Evolutionary conservation across 92 coral and sea anemone species (phyloP).

Genomic region (Porites lobata): DNA sequence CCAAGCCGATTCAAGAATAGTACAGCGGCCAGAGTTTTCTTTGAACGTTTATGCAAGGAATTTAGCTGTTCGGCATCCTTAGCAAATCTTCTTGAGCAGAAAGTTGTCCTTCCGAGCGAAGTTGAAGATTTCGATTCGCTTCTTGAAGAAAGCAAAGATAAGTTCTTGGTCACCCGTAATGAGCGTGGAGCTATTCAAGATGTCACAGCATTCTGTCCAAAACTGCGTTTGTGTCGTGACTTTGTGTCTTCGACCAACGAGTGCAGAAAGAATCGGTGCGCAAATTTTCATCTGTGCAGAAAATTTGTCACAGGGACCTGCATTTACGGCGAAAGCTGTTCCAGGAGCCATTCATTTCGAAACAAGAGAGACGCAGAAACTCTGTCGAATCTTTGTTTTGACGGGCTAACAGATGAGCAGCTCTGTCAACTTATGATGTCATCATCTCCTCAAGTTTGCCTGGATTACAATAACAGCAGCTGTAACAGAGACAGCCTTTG

Average conservation of each 20-base stretch:
- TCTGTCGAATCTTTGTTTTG: not conserved
- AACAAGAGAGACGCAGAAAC: slow-evolving; percentile 19
- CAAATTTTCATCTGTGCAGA: slow-evolving; percentile 18
- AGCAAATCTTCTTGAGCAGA: not conserved
- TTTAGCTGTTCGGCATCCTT: slow-evolving; percentile 16
- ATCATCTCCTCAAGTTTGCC: slow-evolving; percentile 29
- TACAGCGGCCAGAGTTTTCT: not conserved
- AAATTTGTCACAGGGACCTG: slow-evolving; percentile 24
- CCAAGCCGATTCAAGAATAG: not conserved
- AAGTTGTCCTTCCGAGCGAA: slow-evolving; percentile 10
- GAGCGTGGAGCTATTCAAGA: not conserved
- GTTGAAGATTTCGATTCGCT: not conserved
- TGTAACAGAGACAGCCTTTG: not conserved
- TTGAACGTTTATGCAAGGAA: slow-evolving; percentile 27
- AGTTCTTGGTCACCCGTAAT: not conserved
- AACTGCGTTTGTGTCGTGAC: slow-evolving; percentile 23
- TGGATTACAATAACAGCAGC: not conserved
- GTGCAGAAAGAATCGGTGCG: not conserved
- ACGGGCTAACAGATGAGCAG: slow-evolving; percentile 8
- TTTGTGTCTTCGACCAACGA: not conserved
- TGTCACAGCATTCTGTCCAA: slow-evolving; percentile 20
- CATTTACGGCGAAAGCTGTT: not conserved
- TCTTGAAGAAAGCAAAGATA: not conserved
- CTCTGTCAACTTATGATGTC: slow-evolving; percentile 21
- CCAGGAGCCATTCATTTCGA: slow-evolving; percentile 17